Percentiles rank a stretch among this genome's conserved stretches.
Conservation (phyloP, 2,888 invertebrate species). For the Gerris lacustris region DNA sequence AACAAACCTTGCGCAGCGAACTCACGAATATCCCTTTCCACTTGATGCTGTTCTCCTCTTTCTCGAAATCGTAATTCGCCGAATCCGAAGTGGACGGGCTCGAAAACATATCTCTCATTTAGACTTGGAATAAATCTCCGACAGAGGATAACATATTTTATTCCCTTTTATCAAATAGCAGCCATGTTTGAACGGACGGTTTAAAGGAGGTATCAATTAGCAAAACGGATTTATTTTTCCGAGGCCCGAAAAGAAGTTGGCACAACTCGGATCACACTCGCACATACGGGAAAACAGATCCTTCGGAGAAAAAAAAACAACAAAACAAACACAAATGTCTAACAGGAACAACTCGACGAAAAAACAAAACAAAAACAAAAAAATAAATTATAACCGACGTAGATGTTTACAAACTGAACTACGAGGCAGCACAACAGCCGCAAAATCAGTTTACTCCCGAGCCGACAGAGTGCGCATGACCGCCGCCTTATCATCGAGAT, state of each 20-base stretch:
- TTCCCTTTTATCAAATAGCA: slow-evolving; percentile 13
- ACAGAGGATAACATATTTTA: not conserved
- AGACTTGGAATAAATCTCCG: slow-evolving; percentile 5
- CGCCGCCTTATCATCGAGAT: not conserved
- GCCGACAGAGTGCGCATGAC: not conserved
- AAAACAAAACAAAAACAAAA: not conserved
- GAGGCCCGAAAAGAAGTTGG: not conserved
- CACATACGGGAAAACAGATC: too few relatives aligned
- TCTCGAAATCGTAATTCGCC: slow-evolving; percentile 63
- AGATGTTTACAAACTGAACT: not conserved
- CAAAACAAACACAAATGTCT: not conserved
- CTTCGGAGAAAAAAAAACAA: not conserved
- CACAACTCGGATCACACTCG: not conserved
- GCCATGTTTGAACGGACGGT: slow-evolving; percentile 22
- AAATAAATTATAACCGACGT: not conserved
- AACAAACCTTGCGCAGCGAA: slow-evolving; percentile 69
- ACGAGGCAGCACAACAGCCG: not conserved
- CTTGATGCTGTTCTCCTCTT: slow-evolving; percentile 76
- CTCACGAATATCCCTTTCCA: slow-evolving; percentile 85
- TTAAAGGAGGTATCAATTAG: not conserved
- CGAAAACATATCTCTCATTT: slow-evolving; percentile 26
- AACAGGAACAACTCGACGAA: not conserved
- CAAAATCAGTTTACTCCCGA: not conserved
- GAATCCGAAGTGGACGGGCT: slow-evolving; percentile 28
- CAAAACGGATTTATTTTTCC: not conserved